phyloP scores from a whole-genome alignment of 2,888 invertebrate genomes.

The Spicauda simplicius region DNA sequence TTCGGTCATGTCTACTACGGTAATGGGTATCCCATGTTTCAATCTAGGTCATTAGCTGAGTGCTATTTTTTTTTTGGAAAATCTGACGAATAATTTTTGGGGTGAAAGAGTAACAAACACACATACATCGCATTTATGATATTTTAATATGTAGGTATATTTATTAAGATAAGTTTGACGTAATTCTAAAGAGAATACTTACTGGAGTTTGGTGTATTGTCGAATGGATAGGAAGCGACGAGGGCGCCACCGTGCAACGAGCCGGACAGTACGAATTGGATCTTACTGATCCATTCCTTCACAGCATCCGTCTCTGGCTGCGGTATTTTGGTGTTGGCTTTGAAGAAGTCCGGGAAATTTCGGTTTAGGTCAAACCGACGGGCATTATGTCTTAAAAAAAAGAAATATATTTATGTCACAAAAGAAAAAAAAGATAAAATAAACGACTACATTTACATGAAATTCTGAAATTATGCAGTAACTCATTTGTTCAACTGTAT shows the following conservation, averaged over 20 bases:
- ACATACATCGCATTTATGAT: too few species aligned
- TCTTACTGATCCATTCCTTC: conserved; percentile 96
- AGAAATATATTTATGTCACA: neutral
- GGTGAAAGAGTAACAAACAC: too few species aligned
- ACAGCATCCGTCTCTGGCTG: conserved; percentile 98
- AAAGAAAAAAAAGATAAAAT: too few species aligned
- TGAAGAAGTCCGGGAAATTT: conserved; percentile 98
- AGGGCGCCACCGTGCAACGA: conserved; percentile 97
- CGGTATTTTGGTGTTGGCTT: conserved; percentile 92
- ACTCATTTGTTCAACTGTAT: neutral
- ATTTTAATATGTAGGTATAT: too few species aligned
- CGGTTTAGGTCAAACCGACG: conserved; percentile 96
- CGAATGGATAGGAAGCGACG: conserved; percentile 98
- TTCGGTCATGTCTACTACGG: too few species aligned
- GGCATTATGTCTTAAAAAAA: conserved; percentile 90
- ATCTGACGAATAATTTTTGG: too few species aligned
- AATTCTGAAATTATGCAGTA: too few species aligned
- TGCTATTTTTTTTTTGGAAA: too few species aligned
- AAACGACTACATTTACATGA: neutral
- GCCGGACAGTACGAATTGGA: conserved; percentile 96
- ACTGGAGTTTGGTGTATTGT: conserved; percentile 97
- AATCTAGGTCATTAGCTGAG: too few species aligned
- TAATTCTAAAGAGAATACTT: too few species aligned
- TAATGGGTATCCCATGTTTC: too few species aligned
- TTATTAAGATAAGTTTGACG: too few species aligned